Conservation (phyloP, 2,888 invertebrate species). For the Harpalus rubripes region DNA sequence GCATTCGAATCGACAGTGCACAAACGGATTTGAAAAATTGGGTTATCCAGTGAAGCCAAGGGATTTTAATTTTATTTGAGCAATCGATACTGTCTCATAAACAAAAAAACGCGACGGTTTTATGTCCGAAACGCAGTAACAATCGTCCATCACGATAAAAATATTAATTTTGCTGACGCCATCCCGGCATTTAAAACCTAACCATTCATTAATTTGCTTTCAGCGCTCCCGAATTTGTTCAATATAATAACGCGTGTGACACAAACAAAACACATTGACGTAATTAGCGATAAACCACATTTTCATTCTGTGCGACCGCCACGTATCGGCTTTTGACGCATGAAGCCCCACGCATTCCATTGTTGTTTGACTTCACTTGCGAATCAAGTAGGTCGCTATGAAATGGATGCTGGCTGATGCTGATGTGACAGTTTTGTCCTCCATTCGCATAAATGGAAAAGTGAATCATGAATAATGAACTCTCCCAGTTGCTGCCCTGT, state of each 20-base stretch:
- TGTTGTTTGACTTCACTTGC: constrained; percentile 61
- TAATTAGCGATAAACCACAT: constrained; percentile 61
- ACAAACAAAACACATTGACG: constrained; percentile 60
- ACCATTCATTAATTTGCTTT: constrained; percentile 62
- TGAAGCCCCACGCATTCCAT: constrained; percentile 32
- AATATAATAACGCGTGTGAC: constrained; percentile 50
- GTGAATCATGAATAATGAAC: constrained; percentile 51
- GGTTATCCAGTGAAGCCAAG: constrained; percentile 45
- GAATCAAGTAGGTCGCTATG: constrained; percentile 37
- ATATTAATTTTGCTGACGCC: constrained; percentile 62
- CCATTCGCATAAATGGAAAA: constrained; percentile 40
- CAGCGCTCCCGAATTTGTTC: constrained; percentile 54
- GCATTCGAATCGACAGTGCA: constrained; percentile 27
- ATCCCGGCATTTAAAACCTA: constrained; percentile 48
- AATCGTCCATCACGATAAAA: constrained; percentile 63
- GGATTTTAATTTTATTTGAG: constrained; percentile 55
- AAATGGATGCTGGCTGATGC: not conserved
- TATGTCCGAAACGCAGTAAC: constrained; percentile 49
- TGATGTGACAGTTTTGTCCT: constrained; percentile 52
- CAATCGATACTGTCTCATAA: constrained; percentile 48
- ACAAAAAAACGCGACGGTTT: constrained; percentile 45
- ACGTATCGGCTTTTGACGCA: constrained; percentile 45
- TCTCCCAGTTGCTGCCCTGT: not conserved
- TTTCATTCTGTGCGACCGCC: constrained; percentile 44
- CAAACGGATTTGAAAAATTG: constrained; percentile 46